Evolutionary conservation across 1,140 invertebrate species (phyloP).

Genomic region (Tetragnatha versicolor): DNA sequence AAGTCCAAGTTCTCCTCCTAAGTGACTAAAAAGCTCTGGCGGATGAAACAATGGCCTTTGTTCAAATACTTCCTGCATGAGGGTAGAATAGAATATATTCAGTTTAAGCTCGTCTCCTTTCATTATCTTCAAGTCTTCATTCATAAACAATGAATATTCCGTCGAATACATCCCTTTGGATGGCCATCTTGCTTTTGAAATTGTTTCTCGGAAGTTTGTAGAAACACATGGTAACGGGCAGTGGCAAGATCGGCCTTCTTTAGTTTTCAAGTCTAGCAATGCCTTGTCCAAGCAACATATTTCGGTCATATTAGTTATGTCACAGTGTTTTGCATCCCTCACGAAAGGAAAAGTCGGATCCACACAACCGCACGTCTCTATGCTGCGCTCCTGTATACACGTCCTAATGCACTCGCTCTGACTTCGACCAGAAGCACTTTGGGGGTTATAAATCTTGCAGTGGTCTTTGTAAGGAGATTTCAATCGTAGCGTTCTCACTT

Average conservation of each 20-base stretch:
- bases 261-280: not conserved
- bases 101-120: not conserved
- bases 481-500: not conserved
- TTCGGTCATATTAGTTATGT: not conserved
- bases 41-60: not conserved
- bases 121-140: not conserved
- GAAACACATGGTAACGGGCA: not conserved
- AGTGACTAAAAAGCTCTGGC: slow-evolving; percentile 16
- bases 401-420: not conserved
- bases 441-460: not conserved
- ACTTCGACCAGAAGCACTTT: not conserved
- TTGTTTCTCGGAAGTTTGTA: not conserved
- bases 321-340: not conserved
- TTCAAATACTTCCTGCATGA: not conserved
- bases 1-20: slow-evolving; percentile 20
- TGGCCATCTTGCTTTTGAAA: not conserved
- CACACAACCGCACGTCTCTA: not conserved
- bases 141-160: no score
- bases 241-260: not conserved
- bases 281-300: not conserved
- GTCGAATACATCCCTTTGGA: no score
- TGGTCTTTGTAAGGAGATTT: not conserved
- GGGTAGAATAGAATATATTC: not conserved
- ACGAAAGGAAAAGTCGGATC: not conserved
- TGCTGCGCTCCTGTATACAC: not conserved